Evolutionary conservation across 2,888 invertebrate species (phyloP).

Genomic region (Volucella zonaria): DNA sequence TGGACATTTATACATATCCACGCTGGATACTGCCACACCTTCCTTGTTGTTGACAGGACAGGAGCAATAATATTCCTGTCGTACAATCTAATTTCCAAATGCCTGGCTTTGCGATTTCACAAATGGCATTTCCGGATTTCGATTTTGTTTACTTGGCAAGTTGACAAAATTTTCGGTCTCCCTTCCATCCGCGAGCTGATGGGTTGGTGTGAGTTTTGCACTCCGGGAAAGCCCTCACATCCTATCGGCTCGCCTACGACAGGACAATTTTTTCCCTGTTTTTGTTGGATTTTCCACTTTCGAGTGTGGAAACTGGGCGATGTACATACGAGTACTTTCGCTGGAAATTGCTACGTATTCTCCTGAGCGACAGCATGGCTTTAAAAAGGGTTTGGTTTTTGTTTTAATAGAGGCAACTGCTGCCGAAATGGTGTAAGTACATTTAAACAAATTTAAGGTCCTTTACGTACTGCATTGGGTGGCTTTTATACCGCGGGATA

Average conservation of each 20-base stretch:
- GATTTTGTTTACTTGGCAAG: slow-evolving; percentile 68
- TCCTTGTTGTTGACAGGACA: slow-evolving; percentile 68
- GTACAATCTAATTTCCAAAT: slow-evolving; percentile 68
- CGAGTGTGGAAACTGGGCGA: not conserved
- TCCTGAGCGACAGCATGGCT: not conserved
- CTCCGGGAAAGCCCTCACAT: not conserved
- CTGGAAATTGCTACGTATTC: not conserved
- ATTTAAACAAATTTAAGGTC: not conserved
- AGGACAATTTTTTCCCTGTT: not conserved
- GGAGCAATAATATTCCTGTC: slow-evolving; percentile 67
- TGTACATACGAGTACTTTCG: too few species aligned
- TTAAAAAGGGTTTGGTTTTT: too few species aligned
- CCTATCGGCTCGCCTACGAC: not conserved
- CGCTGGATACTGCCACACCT: not conserved
- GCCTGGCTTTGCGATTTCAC: slow-evolving; percentile 50
- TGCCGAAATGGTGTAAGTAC: not conserved
- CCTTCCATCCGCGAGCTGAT: not conserved
- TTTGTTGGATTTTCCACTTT: not conserved
- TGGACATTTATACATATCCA: not conserved
- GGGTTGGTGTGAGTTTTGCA: slow-evolving; percentile 44
- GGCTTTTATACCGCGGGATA: too few species aligned
- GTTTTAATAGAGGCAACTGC: too few species aligned
- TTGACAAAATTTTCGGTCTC: slow-evolving; percentile 48
- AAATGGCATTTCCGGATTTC: slow-evolving; percentile 65
- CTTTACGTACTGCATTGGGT: not conserved